phyloP scores from a whole-genome alignment of 2,113 vertebrate species.

The Perca schrenkii region DNA sequence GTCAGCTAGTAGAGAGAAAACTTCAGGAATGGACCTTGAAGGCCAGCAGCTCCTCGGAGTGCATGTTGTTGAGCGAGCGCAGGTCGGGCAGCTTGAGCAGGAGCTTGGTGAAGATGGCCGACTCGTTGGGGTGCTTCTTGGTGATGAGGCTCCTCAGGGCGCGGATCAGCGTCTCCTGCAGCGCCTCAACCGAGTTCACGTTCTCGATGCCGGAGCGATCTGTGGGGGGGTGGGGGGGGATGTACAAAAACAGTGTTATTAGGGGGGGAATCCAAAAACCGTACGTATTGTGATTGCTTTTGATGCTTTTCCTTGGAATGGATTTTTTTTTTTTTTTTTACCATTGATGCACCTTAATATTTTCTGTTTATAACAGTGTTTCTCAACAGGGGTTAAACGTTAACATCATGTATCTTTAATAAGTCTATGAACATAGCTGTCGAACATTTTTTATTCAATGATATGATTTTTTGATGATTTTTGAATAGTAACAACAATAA shows the following conservation, averaged over 20 bases:
- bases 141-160: constrained; percentile 93
- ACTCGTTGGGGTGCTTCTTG: constrained; percentile 96
- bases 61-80: constrained; percentile 98
- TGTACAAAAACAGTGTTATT: not conserved
- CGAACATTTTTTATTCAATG: too few species aligned
- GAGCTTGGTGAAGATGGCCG: constrained; percentile 95
- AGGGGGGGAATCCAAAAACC: too few species aligned
- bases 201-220: constrained; percentile 97
- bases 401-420: too few species aligned
- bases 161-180: constrained; percentile 96
- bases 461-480: too few species aligned
- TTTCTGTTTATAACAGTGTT: too few species aligned
- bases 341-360: too few species aligned
- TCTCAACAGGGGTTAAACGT: too few species aligned
- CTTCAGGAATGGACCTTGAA: constrained; percentile 96
- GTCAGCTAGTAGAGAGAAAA: constrained; percentile 33
- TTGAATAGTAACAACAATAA: too few species aligned
- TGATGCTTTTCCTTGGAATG: too few species aligned
- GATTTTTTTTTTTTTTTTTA: too few species aligned
- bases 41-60: constrained; percentile 97
- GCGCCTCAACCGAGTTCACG: constrained; percentile 93
- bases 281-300: too few species aligned
- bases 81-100: constrained; percentile 96
- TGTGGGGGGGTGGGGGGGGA: constrained; percentile 54
- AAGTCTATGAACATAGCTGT: too few species aligned